These are phyloP conservation scores for Parelbella ahira DNA, from an alignment of 2,888 invertebrate genomes.

Conservation along the genomic window DNA sequence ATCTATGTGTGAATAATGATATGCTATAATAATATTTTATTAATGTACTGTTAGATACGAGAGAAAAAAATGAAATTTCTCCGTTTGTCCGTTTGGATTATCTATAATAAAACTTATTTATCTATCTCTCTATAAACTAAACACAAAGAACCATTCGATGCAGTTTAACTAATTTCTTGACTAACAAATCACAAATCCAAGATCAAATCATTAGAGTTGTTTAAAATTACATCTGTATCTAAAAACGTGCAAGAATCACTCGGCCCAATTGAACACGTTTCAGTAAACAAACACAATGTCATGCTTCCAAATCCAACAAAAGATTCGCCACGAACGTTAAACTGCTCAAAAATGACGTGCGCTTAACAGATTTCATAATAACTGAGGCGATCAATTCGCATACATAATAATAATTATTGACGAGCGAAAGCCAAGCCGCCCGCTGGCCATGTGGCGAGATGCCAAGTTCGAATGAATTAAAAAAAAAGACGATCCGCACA, in stretches of 20 bases:
- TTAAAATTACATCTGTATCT: conserved; percentile 9
- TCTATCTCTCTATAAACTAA: too few relatives aligned
- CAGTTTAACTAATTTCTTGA: too few relatives aligned
- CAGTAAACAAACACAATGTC: conserved; percentile 51
- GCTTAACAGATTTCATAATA: conserved; percentile 53
- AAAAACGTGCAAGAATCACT: conserved; percentile 12
- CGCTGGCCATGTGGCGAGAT: conserved; percentile 47
- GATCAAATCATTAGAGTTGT: too few relatives aligned
- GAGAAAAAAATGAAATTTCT: too few relatives aligned
- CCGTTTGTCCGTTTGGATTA: too few relatives aligned
- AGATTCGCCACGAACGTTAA: conserved; percentile 40
- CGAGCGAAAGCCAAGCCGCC: conserved; percentile 43
- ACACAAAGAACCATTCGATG: too few relatives aligned
- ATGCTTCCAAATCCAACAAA: conserved; percentile 42
- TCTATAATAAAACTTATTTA: too few relatives aligned
- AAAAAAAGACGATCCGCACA: conserved; percentile 52
- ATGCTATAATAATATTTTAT: too few relatives aligned
- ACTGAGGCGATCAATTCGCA: conserved; percentile 42
- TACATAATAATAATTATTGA: conserved; percentile 54
- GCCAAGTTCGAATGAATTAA: conserved; percentile 41
- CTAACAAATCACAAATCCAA: too few relatives aligned
- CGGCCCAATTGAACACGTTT: conserved; percentile 41
- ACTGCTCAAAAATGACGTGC: conserved; percentile 45
- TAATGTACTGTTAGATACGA: too few relatives aligned
- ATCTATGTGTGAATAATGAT: too few relatives aligned